These are phyloP conservation scores for Trichonephila clavipes DNA, from an alignment of 1,140 invertebrate species.

Conservation along the genomic window DNA sequence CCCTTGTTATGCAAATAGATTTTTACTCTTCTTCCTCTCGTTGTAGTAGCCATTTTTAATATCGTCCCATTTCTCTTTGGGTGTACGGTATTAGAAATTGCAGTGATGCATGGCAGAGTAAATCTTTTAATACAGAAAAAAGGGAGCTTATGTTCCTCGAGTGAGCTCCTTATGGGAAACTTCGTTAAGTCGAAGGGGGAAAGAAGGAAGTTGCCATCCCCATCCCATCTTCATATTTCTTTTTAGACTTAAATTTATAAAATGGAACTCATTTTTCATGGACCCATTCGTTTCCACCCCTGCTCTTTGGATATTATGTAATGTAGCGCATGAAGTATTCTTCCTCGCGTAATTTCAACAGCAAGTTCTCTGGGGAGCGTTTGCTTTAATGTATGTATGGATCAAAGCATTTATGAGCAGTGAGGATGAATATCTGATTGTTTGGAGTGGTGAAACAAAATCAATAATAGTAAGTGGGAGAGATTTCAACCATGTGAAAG, in stretches of 20 bases:
- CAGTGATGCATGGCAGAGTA: neutral
- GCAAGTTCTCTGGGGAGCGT: neutral
- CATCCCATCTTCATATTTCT: constrained; percentile 15
- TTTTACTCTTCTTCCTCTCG: neutral
- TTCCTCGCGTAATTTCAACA: constrained; percentile 10
- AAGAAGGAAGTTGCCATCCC: neutral
- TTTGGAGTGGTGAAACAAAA: neutral
- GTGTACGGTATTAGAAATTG: neutral
- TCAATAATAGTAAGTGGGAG: neutral
- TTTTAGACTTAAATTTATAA: constrained; percentile 34
- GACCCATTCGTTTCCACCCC: neutral
- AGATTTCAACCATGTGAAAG: neutral
- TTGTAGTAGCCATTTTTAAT: neutral
- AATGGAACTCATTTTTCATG: constrained; percentile 39
- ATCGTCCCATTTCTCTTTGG: neutral
- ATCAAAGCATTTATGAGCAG: neutral
- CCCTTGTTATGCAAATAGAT: constrained; percentile 49
- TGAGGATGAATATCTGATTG: neutral
- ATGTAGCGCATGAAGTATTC: constrained; percentile 43
- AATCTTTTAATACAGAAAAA: constrained; percentile 9
- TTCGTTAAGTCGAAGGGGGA: neutral
- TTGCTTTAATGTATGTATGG: neutral
- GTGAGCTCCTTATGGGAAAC: neutral
- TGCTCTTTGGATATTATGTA: neutral
- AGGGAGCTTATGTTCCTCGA: neutral